Conservation (phyloP, 2,797 vertebrate genomes). For the Sebastes vulpes region DNA sequence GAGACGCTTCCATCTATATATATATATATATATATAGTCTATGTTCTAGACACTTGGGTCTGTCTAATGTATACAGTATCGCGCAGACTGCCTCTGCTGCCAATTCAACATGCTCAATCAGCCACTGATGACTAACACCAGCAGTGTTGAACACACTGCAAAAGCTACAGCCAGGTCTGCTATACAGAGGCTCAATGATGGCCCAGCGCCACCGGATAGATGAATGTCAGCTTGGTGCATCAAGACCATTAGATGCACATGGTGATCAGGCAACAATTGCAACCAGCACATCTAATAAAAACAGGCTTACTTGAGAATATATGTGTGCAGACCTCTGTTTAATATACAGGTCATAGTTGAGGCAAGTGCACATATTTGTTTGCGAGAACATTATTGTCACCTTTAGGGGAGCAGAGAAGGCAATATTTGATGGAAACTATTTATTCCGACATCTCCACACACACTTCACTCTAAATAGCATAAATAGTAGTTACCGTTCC, state of each 20-base stretch:
- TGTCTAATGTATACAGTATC: background rate
- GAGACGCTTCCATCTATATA: too few species aligned
- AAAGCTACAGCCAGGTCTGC: constrained; percentile 12
- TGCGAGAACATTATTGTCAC: background rate
- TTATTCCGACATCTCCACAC: background rate
- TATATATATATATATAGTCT: too few species aligned
- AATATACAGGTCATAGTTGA: background rate
- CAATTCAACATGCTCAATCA: constrained; percentile 27
- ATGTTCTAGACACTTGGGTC: background rate
- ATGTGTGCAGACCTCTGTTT: background rate
- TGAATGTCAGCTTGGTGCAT: constrained; percentile 12
- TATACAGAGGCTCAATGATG: background rate
- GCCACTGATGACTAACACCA: constrained; percentile 24
- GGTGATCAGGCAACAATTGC: background rate
- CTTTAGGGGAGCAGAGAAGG: background rate
- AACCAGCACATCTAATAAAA: background rate
- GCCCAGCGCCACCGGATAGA: background rate
- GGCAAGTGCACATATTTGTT: background rate
- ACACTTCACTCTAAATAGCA: background rate
- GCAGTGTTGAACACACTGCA: background rate
- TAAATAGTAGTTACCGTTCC: constrained; percentile 8
- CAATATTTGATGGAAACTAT: background rate
- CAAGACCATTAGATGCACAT: background rate
- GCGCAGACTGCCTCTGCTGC: background rate
- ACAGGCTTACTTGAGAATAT: background rate